A percentile compares a stretch with the other conserved stretches of the same genome.
These are phyloP conservation scores for Chaetodon trifascialis DNA, from an alignment of 2,113 vertebrate species.

Conservation along the genomic window DNA sequence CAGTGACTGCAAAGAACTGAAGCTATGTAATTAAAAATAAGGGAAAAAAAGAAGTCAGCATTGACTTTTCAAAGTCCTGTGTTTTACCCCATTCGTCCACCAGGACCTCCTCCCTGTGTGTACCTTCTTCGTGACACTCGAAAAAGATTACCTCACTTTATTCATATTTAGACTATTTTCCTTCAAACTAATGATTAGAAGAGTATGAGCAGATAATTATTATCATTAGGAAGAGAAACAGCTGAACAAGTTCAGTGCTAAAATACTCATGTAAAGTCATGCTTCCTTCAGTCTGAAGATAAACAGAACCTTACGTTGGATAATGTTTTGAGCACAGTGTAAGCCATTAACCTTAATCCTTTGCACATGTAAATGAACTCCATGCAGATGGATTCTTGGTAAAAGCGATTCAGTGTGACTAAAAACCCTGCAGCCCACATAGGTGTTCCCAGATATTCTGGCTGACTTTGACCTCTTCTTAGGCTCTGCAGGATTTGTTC, in stretches of 20 bases:
- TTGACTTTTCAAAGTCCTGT: too few relatives aligned
- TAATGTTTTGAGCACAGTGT: background rate
- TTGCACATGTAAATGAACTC: background rate
- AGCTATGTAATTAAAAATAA: too few relatives aligned
- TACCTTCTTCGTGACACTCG: too few relatives aligned
- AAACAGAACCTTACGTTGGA: background rate
- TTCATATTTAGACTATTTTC: background rate
- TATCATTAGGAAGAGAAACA: background rate
- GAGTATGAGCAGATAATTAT: background rate
- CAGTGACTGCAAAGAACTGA: too few relatives aligned
- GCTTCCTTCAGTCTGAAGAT: background rate
- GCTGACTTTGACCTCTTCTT: background rate
- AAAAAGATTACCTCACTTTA: background rate
- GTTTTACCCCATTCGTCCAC: too few relatives aligned
- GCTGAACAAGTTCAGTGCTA: background rate
- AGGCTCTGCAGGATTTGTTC: background rate
- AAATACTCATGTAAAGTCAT: background rate
- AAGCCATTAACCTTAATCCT: background rate
- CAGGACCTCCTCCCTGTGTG: too few relatives aligned
- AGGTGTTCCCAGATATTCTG: slow-evolving; percentile 12
- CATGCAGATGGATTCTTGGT: background rate
- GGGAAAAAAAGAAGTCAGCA: too few relatives aligned
- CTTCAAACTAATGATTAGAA: background rate
- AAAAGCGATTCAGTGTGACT: background rate
- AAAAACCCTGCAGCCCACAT: background rate